A percentile compares a stretch with the other conserved stretches of the same genome.
Conservation (phyloP, 2,113 vertebrate genomes). For the Nipponia nippon region DNA sequence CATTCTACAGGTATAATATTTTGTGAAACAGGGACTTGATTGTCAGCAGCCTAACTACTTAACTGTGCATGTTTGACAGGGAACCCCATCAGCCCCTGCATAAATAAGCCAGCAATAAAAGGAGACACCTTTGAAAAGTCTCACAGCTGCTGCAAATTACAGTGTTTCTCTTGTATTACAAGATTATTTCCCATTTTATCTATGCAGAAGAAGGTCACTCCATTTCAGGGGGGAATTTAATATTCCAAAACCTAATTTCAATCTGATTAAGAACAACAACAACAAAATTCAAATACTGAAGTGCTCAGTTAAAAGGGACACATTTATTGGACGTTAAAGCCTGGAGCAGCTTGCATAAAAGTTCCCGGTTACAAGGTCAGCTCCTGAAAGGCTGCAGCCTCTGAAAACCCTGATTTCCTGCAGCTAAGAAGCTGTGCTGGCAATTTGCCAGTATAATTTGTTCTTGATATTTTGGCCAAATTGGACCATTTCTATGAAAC, state of each 20-base stretch:
- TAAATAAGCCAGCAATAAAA: not conserved
- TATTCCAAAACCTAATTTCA: constrained; percentile 24
- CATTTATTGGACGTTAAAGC: not conserved
- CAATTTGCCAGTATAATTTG: not conserved
- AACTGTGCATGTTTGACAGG: not conserved
- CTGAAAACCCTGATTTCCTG: not conserved
- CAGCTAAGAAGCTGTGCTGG: not conserved
- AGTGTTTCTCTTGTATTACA: not conserved
- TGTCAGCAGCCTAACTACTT: not conserved
- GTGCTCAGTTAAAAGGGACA: not conserved
- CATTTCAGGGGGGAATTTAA: not conserved
- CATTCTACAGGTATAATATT: not conserved
- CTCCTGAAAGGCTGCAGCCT: not conserved
- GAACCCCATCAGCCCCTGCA: not conserved
- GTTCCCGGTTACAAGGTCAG: not conserved
- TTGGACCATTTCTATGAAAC: not conserved
- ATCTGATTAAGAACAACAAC: not conserved
- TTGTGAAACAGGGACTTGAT: not conserved
- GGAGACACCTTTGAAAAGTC: not conserved
- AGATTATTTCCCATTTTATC: not conserved
- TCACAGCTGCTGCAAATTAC: constrained; percentile 7
- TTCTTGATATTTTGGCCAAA: not conserved
- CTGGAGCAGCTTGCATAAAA: not conserved
- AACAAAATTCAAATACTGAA: not conserved
- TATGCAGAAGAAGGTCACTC: not conserved